These are phyloP conservation scores for Tetrax tetrax DNA, from an alignment of 2,113 vertebrate species.

Conservation along the genomic window DNA sequence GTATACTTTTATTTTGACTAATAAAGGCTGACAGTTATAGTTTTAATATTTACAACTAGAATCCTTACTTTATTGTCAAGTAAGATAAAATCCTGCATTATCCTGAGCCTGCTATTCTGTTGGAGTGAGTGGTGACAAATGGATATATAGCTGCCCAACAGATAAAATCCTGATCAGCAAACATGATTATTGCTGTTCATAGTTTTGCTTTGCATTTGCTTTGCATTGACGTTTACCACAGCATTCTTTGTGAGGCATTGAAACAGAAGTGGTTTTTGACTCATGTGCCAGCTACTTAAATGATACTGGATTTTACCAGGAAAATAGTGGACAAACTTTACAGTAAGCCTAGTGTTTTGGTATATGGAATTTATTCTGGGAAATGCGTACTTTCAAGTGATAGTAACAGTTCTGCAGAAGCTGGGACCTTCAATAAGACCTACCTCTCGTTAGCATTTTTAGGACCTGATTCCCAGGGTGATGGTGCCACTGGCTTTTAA, in stretches of 20 bases:
- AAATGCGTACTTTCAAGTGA: background rate
- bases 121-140: background rate
- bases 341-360: background rate
- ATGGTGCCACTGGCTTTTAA: background rate
- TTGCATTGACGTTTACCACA: background rate
- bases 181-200: background rate
- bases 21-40: background rate
- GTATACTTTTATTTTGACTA: background rate
- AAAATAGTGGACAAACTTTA: background rate
- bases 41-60: background rate
- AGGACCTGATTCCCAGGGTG: background rate
- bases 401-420: background rate
- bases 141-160: background rate
- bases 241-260: background rate
- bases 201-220: background rate
- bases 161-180: conserved; percentile 12
- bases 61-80: background rate
- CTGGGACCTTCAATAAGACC: background rate
- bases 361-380: background rate
- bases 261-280: background rate
- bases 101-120: background rate
- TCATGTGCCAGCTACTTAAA: background rate
- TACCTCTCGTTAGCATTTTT: background rate
- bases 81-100: conserved; percentile 1
- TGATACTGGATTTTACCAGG: background rate